Percentiles rank a stretch among this genome's conserved stretches.
Evolutionary conservation across 2,113 vertebrate species (phyloP).

Genomic region (Oryzias woworae): DNA sequence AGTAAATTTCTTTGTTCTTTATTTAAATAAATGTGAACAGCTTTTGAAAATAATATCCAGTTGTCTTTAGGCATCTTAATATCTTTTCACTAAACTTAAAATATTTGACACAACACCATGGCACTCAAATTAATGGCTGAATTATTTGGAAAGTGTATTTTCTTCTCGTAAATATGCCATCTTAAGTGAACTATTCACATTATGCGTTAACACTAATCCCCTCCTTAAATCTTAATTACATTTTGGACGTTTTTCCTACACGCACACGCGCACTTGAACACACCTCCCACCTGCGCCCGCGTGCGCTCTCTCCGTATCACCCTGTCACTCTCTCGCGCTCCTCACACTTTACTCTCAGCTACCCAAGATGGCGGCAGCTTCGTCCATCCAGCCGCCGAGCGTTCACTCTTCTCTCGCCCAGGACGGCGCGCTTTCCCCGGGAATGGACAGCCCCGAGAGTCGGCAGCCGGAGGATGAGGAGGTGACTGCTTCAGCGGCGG

Average conservation of each 20-base stretch:
- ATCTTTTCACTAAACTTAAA: too few species aligned
- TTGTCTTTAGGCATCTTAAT: too few species aligned
- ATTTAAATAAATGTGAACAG: too few species aligned
- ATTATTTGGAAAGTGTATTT: too few species aligned
- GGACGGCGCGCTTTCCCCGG: conserved; percentile 69
- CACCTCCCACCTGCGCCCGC: conserved; percentile 46
- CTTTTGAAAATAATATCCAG: too few species aligned
- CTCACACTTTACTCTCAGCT: conserved; percentile 70
- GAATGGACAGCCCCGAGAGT: conserved; percentile 70
- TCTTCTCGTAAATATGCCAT: too few species aligned
- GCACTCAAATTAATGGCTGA: too few species aligned
- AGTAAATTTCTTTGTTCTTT: too few species aligned
- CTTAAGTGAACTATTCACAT: too few species aligned
- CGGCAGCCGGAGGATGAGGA: conserved; percentile 69
- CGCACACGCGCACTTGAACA: conserved; percentile 43
- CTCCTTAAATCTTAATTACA: too few species aligned
- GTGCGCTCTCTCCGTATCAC: conserved; percentile 31
- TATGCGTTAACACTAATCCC: too few species aligned
- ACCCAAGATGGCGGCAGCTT: conserved; percentile 82
- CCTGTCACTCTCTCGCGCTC: conserved; percentile 19
- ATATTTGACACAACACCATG: too few species aligned
- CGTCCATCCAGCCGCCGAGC: conserved; percentile 80
- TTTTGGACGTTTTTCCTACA: not conserved
- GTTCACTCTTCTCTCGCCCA: conserved; percentile 67
- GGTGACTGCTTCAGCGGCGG: conserved; percentile 33